Conservation (phyloP, 2,113 vertebrate species). For the Chaetops frenatus region DNA sequence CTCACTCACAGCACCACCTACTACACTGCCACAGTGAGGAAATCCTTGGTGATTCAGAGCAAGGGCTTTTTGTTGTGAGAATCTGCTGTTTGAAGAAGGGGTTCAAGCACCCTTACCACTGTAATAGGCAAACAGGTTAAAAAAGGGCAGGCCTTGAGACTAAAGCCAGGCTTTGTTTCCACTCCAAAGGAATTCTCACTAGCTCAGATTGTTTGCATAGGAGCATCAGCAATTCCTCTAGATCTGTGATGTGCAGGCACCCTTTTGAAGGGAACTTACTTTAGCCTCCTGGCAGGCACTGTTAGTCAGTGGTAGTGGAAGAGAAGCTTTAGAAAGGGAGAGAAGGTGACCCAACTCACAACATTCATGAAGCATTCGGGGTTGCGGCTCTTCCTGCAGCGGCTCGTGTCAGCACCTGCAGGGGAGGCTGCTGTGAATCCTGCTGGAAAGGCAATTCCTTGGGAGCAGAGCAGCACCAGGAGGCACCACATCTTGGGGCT, state of each 20-base stretch:
- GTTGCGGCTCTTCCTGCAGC: not conserved
- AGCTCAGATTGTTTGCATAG: not conserved
- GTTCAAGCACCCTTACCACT: not conserved
- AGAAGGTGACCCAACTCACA: not conserved
- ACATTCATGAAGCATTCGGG: slow-evolving; percentile 11
- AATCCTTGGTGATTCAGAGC: not conserved
- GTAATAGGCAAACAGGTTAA: not conserved
- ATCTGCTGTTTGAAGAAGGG: not conserved
- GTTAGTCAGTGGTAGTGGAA: not conserved
- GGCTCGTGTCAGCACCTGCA: not conserved
- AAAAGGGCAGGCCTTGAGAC: not conserved
- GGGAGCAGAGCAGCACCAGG: not conserved
- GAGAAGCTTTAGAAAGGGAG: not conserved
- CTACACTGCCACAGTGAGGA: not conserved
- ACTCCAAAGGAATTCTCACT: not conserved
- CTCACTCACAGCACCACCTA: not conserved
- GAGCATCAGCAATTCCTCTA: not conserved
- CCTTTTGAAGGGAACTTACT: not conserved
- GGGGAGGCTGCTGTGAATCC: not conserved
- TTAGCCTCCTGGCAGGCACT: not conserved
- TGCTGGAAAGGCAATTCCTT: not conserved
- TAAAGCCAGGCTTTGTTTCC: not conserved
- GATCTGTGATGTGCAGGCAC: fast-evolving
- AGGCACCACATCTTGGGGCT: slow-evolving; percentile 35
- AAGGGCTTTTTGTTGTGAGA: not conserved